Base-by-base conservation (phyloP, 2,113 vertebrate species). In the Speoplatyrhinus poulsoni region DNA sequence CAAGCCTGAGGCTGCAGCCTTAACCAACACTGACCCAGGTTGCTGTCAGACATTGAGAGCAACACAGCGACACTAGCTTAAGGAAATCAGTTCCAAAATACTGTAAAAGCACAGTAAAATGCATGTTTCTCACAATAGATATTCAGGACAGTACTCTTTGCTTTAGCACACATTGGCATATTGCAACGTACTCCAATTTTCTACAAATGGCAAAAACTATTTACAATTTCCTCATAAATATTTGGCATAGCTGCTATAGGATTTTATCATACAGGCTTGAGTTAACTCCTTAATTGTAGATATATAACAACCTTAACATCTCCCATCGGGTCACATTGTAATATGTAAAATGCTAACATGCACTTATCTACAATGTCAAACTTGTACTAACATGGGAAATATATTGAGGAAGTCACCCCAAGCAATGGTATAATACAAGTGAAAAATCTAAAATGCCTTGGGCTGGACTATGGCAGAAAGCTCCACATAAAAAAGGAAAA, bases 331-430 rank as follows among this genome's bases (percentile, higher is more conserved):
- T 41, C 36, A 41, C 36, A 41, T 7, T 5, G 36, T 41, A 41
- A 41, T 41, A 41, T 41, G 36, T 41, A 26, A 2, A 41, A 41
- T 41, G 36, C 36, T 41, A 41, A 41, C 6, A 41, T 7, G 36
- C 26, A 26, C 7, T 41, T 41, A 41, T 75, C 72, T 74, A 70
- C 68, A 82, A 74, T 70, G 73, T 69, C 76, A 64, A 71, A 71
- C 7, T 6, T 73, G 60, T 15, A 49, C 13, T 36, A 65, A 66
- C 65, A 66, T 53, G 75, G 79, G 75, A 81, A 26, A 67, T 62
- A 66, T 49, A 47, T 12, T 2, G 65, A 26, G 6, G 59, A 57
- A 56, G 75, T 71, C 12, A 57, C 49, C 10, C 52, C 52, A 80
- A 77, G 75, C 73, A 76, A 74, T 1, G 16, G 12, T 26, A 71